Conservation (phyloP, 2,797 vertebrate genomes). For the Crax fasciolata region DNA sequence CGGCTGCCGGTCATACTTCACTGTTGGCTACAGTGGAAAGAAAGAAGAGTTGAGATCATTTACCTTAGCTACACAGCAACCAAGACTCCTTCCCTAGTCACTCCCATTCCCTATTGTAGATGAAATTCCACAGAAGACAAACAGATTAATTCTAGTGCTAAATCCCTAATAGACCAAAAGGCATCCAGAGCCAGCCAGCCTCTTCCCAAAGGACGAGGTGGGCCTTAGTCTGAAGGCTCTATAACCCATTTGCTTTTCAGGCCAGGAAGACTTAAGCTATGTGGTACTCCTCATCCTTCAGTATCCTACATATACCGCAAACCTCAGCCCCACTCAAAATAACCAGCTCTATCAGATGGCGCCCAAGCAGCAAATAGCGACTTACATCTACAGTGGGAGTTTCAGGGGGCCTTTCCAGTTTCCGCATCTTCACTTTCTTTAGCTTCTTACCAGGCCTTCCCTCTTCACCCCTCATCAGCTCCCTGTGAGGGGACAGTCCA, state of each 20-base stretch:
- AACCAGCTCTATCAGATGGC: background rate
- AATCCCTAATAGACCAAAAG: background rate
- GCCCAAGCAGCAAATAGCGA: background rate
- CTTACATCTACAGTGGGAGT: constrained; percentile 98
- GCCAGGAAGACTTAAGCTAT: background rate
- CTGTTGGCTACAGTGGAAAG: constrained; percentile 89
- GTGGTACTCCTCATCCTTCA: background rate
- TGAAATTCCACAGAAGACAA: background rate
- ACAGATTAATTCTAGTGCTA: background rate
- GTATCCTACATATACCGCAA: background rate
- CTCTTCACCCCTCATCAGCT: constrained; percentile 97
- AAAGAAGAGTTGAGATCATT: background rate
- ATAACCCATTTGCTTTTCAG: background rate
- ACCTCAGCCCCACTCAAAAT: background rate
- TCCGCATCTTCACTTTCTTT: constrained; percentile 93
- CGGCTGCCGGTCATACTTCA: constrained; percentile 96
- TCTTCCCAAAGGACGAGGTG: rapidly evolving
- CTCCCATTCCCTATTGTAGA: background rate
- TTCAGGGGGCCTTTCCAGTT: constrained; percentile 93
- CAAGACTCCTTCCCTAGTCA: background rate
- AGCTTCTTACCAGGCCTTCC: constrained; percentile 94
- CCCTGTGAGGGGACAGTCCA: constrained; percentile 80
- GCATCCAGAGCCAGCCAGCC: background rate
- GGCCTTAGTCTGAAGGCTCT: background rate
- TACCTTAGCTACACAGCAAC: background rate